A percentile compares a stretch with the other conserved stretches of the same genome.
Evolutionary conservation across 2,888 invertebrate species (phyloP).

Genomic region (Seira sanloemensis): DNA sequence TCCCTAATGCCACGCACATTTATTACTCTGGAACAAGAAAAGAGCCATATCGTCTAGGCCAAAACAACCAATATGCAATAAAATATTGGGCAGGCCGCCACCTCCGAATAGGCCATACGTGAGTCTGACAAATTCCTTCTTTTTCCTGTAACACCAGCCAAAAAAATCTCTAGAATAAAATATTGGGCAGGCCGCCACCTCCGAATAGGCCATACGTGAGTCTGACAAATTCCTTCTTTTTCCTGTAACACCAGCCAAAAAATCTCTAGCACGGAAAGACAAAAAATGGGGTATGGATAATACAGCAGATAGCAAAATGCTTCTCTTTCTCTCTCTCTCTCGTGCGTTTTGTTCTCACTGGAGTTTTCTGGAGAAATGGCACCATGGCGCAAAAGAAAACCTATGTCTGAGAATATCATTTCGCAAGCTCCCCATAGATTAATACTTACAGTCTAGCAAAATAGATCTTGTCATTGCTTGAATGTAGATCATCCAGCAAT

Average conservation of each 20-base stretch:
- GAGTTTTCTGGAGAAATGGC: too few species aligned
- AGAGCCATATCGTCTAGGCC: background rate
- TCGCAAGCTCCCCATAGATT: too few species aligned
- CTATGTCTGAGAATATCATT: too few species aligned
- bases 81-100: conserved; percentile 30
- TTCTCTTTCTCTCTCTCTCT: too few species aligned
- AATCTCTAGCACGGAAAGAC: too few species aligned
- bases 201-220: conserved; percentile 28
- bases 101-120: conserved; percentile 25
- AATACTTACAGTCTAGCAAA: too few species aligned
- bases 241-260: too few species aligned
- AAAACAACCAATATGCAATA: conserved; percentile 26
- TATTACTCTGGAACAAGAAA: background rate
- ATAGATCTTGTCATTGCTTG: background rate
- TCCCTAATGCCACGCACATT: background rate
- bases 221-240: conserved; percentile 32
- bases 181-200: conserved; percentile 10
- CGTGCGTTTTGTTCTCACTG: too few species aligned
- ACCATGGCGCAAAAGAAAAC: too few species aligned
- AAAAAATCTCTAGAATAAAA: conserved; percentile 10
- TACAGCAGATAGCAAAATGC: too few species aligned
- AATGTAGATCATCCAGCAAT: background rate
- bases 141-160: too few species aligned
- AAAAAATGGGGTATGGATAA: too few species aligned
- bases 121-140: conserved; percentile 37